These are phyloP conservation scores for Chironomus tepperi DNA, from an alignment of 1,140 invertebrate genomes.

Conservation along the genomic window DNA sequence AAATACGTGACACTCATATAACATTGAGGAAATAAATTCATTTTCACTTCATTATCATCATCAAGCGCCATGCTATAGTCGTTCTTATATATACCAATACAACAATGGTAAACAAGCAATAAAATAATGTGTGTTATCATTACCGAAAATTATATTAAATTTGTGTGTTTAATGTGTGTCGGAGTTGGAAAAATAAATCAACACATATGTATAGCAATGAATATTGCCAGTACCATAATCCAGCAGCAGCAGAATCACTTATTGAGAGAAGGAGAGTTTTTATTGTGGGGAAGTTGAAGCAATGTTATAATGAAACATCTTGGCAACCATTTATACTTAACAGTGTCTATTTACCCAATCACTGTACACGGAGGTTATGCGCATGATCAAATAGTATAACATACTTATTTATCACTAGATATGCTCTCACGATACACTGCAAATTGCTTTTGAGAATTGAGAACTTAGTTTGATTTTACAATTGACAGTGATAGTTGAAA, in stretches of 20 bases:
- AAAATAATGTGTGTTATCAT: slow-evolving; percentile 23
- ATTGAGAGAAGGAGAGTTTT: not conserved
- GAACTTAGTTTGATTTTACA: too few relatives aligned
- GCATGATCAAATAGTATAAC: not conserved
- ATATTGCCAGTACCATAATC: not conserved
- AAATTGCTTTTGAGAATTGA: not conserved
- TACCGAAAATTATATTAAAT: slow-evolving; percentile 20
- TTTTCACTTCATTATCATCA: slow-evolving; percentile 21
- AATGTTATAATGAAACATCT: slow-evolving; percentile 7
- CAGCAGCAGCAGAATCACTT: not conserved
- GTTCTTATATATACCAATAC: not conserved
- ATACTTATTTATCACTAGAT: not conserved
- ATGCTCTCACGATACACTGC: not conserved
- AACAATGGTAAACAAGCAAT: slow-evolving; percentile 15
- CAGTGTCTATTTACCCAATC: slow-evolving; percentile 14
- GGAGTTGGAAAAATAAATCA: slow-evolving; percentile 2
- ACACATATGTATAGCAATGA: not conserved
- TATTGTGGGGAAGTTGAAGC: not conserved
- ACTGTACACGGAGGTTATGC: not conserved
- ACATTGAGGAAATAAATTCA: slow-evolving; percentile 17
- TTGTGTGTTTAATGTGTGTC: slow-evolving; percentile 15
- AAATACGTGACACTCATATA: not conserved
- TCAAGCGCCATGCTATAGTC: not conserved
- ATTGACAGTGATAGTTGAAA: too few relatives aligned
- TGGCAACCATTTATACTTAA: slow-evolving; percentile 21